phyloP scores from a whole-genome alignment of 2,113 vertebrate genomes.

The Perognathus longimembris region DNA sequence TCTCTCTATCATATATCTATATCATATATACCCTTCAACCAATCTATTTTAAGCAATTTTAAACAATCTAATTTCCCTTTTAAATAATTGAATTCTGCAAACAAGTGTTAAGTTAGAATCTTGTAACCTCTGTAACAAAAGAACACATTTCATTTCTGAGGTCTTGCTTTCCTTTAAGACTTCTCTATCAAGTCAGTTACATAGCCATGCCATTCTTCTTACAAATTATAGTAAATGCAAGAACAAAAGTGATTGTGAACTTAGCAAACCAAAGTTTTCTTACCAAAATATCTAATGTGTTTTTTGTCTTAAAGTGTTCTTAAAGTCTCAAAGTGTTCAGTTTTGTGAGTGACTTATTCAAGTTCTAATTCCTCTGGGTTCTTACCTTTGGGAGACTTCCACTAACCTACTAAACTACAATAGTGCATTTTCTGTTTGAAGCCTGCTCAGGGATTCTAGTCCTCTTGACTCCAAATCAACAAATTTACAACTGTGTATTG shows the following conservation, averaged over 20 bases:
- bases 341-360: background rate
- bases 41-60: too few relatives aligned
- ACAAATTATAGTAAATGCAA: constrained; percentile 63
- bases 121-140: constrained; percentile 47
- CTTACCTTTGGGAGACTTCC: background rate
- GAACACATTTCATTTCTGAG: background rate
- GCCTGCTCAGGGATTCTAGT: background rate
- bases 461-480: background rate
- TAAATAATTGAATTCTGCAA: background rate
- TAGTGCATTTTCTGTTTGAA: background rate
- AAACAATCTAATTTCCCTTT: constrained; percentile 19
- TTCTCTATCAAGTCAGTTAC: constrained; percentile 20
- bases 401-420: background rate
- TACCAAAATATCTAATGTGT: constrained; percentile 56
- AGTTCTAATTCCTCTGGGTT: background rate
- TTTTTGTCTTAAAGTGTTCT: too few relatives aligned
- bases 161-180: constrained; percentile 62
- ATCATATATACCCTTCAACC: too few relatives aligned
- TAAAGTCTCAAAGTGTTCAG: constrained; percentile 26
- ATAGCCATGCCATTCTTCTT: constrained; percentile 48
- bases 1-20: too few relatives aligned
- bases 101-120: background rate
- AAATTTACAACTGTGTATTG: background rate
- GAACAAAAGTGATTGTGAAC: constrained; percentile 51
- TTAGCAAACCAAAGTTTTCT: constrained; percentile 59